Percentiles rank a stretch among this genome's conserved stretches.
Evolutionary conservation across 2,113 vertebrate genomes (phyloP).

Genomic region (Microtus pennsylvanicus): DNA sequence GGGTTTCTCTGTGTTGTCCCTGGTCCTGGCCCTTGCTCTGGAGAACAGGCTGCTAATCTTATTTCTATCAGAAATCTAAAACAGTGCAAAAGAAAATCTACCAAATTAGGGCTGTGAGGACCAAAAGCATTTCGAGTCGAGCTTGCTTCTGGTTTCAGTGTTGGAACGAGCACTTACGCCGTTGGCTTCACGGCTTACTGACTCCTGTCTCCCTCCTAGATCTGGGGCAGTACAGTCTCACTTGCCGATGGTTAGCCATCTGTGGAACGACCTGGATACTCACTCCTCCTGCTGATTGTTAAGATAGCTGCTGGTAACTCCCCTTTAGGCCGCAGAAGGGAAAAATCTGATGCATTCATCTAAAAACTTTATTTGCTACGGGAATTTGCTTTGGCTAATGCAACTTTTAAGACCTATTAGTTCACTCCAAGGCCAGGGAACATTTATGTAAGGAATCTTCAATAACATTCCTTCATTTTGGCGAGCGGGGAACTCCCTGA

Average conservation of each 20-base stretch:
- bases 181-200: background rate
- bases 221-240: background rate
- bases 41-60: background rate
- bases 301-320: constrained; percentile 25
- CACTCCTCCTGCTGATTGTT: background rate
- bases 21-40: background rate
- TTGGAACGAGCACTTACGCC: background rate
- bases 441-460: constrained; percentile 85
- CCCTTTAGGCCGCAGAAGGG: constrained; percentile 30
- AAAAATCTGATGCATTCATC: constrained; percentile 32
- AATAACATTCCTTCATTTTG: constrained; percentile 85
- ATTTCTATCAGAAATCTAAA: constrained; percentile 37
- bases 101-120: background rate
- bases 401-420: constrained; percentile 87
- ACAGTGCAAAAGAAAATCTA: background rate
- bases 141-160: background rate
- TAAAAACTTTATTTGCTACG: constrained; percentile 81
- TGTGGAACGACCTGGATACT: constrained; percentile 36
- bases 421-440: constrained; percentile 86
- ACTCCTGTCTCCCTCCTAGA: background rate
- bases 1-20: background rate
- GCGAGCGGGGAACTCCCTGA: constrained; percentile 63
- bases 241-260: background rate
- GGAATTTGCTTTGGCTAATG: constrained; percentile 85
- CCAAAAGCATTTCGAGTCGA: background rate